These are phyloP conservation scores for Cyprinodon diabolis DNA, from an alignment of 2,797 vertebrate species.

Conservation along the genomic window DNA sequence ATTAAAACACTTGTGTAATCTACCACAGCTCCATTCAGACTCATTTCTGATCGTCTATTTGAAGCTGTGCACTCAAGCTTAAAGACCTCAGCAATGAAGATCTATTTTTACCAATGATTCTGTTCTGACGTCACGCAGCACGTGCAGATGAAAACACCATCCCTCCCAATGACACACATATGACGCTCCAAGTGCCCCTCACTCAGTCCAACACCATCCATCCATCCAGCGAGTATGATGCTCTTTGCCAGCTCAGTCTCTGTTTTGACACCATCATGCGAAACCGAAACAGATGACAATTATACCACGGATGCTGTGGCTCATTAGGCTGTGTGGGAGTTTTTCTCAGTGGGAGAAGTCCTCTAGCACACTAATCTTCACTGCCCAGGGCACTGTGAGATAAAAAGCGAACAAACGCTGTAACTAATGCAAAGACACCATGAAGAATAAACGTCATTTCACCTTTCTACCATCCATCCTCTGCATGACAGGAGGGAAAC, in stretches of 20 bases:
- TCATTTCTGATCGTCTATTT: constrained; percentile 16
- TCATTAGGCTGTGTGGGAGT: constrained; percentile 59
- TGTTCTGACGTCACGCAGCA: constrained; percentile 47
- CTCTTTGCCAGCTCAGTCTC: constrained; percentile 39
- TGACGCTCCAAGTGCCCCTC: constrained; percentile 8
- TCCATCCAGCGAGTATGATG: constrained; percentile 17
- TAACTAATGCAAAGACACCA: constrained; percentile 48
- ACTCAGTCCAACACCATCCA: background rate
- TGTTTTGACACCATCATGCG: constrained; percentile 29
- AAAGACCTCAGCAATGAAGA: constrained; percentile 21
- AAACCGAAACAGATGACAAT: constrained; percentile 54
- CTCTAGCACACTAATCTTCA: constrained; percentile 36
- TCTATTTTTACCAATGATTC: constrained; percentile 71
- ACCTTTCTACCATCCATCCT: constrained; percentile 29
- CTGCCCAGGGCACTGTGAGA: constrained; percentile 38
- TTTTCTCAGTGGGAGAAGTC: constrained; percentile 35
- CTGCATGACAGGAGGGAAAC: background rate
- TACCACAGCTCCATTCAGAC: background rate
- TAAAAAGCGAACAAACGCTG: constrained; percentile 47
- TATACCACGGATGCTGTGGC: constrained; percentile 46
- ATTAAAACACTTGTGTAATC: constrained; percentile 4
- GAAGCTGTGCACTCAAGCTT: constrained; percentile 45
- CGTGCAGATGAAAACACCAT: constrained; percentile 22
- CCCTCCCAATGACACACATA: constrained; percentile 16
- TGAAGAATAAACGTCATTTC: constrained; percentile 35